Evolutionary conservation across 2,888 invertebrate genomes (phyloP), one percentile per base, ranked within the genome.

Genomic region (Eupeodes luniger): DNA sequence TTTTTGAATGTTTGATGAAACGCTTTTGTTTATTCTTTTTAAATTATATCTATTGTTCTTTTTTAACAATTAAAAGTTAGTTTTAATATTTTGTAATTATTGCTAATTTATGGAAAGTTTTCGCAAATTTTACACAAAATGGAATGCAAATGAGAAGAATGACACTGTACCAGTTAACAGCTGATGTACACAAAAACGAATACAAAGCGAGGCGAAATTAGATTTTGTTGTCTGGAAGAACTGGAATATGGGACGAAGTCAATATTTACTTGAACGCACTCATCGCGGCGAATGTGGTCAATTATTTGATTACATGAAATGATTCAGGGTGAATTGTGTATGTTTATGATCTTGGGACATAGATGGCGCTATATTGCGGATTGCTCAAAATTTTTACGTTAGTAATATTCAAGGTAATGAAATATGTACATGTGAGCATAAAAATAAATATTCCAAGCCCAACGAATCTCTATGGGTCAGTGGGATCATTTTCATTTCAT

Each of bases 91-190:
- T n/a, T 36, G 16, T 16, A 36, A 11, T 40, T n/a, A 19, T 16
- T 2, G 16, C 16, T 62, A 36, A 62, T 36, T 7, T 11, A 51
- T 51, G 47, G 27, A 49, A 66, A 66, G 49, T 49, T 57, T 79
- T 19, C 55, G 74, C 55, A 57, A 81, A 78, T 77, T 44, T 64
- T 27, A 44, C 53, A 72, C 59, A 51, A 59, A 72, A 55, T 27
- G 16, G 59, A 69, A 51, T 72, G 79, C 10, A 11, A 12, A 12
- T 4, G 10, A 11, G 11, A 47, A 4, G 40, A 40, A 5, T 40
- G 40, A 76, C 83, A 76, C 75, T 55, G 49, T 67, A n/a, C 75
- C 86, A 87, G 86, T 79, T 87, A 83, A 87, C 86, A 87, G 86
- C 82, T 87, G 86, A 87, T 87, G 86, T 82, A 83, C 44, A 83